Base-by-base conservation (phyloP, 2,113 vertebrate genomes). In the Fukomys damarensis region DNA sequence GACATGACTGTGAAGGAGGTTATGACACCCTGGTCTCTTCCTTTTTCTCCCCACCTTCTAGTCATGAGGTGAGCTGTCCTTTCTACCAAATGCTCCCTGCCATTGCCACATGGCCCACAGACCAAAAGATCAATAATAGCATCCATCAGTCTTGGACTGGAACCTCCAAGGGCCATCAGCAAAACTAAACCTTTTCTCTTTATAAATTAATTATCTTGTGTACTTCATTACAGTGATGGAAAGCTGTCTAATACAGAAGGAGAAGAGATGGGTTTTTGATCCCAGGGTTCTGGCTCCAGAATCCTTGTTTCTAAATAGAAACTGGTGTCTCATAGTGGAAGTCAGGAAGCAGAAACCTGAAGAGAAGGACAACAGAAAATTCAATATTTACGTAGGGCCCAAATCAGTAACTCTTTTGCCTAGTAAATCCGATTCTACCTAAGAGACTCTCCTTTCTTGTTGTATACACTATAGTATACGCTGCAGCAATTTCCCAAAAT, bases 101-200 rank as follows among this genome's bases (percentile, higher is more conserved):
- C 24, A 11, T 22, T 28, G n/a, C 20, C 14, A 14, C 26, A 13
- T 4, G 41, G n/a, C 0, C 63, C 10, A 19, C 20, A 16, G 0
- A n/a, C 38, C 3, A 41, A 6, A 52, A n/a, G 28, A 30, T 76
- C 43, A n/a, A 59, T 61, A 56, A 74, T 20, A 56, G 17, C 2
- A 0, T 13, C 35, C 35, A 38, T 49, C 11, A 20, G 46, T 77
- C 46, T 65, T 61, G 11, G 7, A 58, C 16, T 58, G 19, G 16
- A 76, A 46, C 28, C 30, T 90, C 46, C 93, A 63, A 63, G 12
- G 28, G 32, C 28, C 8, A 83, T 56, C 22, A 68, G 26, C 58
- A 30, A 76, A 65, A 77, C 32, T 35, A 76, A 65, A 56, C 30
- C 43, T 54, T 83, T 65, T 43, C 13, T 77, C 74, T 49, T 49